phyloP scores from a whole-genome alignment of 2,113 vertebrate genomes.

The Perca flavescens region DNA sequence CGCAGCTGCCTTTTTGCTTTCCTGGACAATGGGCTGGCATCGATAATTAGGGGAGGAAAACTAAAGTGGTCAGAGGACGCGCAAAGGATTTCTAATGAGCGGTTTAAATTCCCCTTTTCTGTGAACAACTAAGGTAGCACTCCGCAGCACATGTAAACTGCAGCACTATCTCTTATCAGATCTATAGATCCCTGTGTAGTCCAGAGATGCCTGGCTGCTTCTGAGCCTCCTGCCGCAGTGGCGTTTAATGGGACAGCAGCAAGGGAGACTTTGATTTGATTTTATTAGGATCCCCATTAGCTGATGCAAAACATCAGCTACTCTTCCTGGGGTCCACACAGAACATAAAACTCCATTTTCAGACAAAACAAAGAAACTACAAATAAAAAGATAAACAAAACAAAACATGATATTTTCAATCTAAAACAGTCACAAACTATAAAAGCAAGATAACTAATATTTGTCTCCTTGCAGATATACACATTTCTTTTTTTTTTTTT shows the following conservation, averaged over 20 bases:
- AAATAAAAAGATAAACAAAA: too few relatives aligned
- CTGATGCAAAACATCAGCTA: too few relatives aligned
- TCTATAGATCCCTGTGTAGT: slow-evolving; percentile 55
- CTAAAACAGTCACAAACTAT: too few relatives aligned
- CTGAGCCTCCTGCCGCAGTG: slow-evolving; percentile 58
- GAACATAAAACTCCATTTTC: too few relatives aligned
- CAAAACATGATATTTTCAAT: too few relatives aligned
- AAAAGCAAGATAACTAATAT: too few relatives aligned
- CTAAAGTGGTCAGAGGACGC: slow-evolving; percentile 56
- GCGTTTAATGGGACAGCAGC: slow-evolving; percentile 48
- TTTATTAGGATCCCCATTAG: too few relatives aligned
- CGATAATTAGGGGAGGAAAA: slow-evolving; percentile 57
- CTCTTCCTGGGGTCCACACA: too few relatives aligned
- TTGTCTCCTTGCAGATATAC: too few relatives aligned
- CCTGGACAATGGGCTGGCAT: slow-evolving; percentile 37
- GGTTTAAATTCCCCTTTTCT: slow-evolving; percentile 27
- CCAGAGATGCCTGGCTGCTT: slow-evolving; percentile 33
- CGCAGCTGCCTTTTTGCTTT: slow-evolving; percentile 50
- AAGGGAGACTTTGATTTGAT: too few relatives aligned
- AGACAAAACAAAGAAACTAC: too few relatives aligned
- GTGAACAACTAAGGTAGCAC: slow-evolving; percentile 27
- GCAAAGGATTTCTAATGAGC: slow-evolving; percentile 56
- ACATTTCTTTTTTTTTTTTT: too few relatives aligned
- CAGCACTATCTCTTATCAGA: slow-evolving; percentile 64
- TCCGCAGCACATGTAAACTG: slow-evolving; percentile 44